These are phyloP conservation scores for Lophochroa leadbeateri DNA, from an alignment of 2,113 vertebrate species.

Conservation along the genomic window DNA sequence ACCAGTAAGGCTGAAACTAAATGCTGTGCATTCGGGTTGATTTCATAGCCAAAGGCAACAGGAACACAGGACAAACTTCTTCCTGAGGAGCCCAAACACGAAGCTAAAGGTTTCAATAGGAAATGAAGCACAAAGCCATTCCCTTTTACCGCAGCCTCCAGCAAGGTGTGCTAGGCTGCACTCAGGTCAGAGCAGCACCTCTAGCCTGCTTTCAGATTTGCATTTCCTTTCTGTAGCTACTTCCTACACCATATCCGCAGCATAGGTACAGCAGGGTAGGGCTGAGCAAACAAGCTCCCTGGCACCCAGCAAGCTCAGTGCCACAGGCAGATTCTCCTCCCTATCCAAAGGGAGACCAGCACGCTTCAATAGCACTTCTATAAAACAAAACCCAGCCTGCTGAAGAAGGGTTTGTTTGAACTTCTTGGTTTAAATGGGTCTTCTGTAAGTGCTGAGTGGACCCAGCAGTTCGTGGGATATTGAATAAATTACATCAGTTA, in stretches of 20 bases:
- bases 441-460: background rate
- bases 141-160: background rate
- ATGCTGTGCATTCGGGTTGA: background rate
- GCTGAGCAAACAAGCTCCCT: background rate
- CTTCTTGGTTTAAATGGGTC: background rate
- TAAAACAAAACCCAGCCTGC: background rate
- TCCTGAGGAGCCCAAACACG: background rate
- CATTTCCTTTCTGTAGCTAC: background rate
- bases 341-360: background rate
- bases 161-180: background rate
- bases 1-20: background rate
- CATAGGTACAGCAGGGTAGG: background rate
- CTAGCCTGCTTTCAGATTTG: background rate
- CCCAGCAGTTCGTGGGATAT: background rate
- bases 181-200: fast-evolving
- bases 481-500: background rate
- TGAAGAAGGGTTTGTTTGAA: background rate
- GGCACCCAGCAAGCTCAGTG: fast-evolving
- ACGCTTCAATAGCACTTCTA: background rate
- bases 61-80: background rate
- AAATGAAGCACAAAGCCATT: background rate
- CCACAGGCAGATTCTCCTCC: fast-evolving
- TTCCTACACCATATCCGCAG: background rate
- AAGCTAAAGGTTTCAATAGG: background rate
- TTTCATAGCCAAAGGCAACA: background rate